These are phyloP conservation scores for Centropus unirufus DNA, from an alignment of 2,113 vertebrate species.

Conservation along the genomic window DNA sequence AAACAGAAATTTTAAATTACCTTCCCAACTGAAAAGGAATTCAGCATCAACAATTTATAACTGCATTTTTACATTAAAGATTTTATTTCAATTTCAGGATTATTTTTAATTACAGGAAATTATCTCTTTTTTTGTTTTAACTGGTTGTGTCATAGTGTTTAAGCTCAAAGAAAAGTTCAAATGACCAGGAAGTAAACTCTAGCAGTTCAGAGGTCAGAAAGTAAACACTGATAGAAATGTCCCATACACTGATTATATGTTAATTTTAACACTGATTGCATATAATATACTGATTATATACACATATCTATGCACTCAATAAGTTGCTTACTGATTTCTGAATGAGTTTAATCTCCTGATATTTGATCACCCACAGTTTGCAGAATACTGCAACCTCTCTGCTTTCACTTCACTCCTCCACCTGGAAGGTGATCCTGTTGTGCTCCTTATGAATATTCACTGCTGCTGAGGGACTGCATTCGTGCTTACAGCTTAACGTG, in stretches of 20 bases:
- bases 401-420: neutral
- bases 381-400: neutral
- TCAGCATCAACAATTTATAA: neutral
- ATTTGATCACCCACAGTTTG: neutral
- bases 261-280: neutral
- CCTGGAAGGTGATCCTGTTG: neutral
- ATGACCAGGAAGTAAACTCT: neutral
- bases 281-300: neutral
- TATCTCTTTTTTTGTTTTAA: neutral
- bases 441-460: neutral
- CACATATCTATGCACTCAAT: neutral
- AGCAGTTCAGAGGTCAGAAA: neutral
- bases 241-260: neutral
- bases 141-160: neutral
- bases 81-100: neutral
- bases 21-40: neutral
- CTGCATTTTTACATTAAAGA: neutral
- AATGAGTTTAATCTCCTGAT: neutral
- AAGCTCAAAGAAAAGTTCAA: neutral
- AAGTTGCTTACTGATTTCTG: neutral
- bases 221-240: neutral
- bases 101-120: neutral
- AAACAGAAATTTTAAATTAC: neutral
- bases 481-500: neutral
- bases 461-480: neutral